A percentile compares a stretch with the other conserved stretches of the same genome.
Conservation (phyloP, 2,888 invertebrate species). For the Callimorpha dominula region DNA sequence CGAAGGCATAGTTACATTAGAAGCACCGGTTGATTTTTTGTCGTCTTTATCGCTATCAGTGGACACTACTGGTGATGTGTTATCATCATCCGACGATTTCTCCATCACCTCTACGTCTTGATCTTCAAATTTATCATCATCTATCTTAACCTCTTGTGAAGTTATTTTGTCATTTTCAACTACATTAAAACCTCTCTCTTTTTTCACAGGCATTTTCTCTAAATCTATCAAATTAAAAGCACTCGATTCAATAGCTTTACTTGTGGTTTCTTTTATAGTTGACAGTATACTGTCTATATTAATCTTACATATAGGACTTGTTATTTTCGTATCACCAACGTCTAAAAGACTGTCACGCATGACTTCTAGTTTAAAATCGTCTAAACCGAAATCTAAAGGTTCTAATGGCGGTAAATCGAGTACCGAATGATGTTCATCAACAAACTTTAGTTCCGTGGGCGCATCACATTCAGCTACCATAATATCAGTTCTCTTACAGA, state of each 20-base stretch:
- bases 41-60: conserved; percentile 87
- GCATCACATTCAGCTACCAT: conserved; percentile 82
- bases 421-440: conserved; percentile 80
- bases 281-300: conserved; percentile 80
- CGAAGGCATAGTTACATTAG: conserved; percentile 69
- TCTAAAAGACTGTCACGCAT: conserved; percentile 82
- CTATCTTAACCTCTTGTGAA: conserved; percentile 74
- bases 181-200: conserved; percentile 77
- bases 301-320: conserved; percentile 81
- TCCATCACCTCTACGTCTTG: conserved; percentile 76
- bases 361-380: conserved; percentile 79
- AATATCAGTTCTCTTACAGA: conserved; percentile 82
- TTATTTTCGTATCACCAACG: conserved; percentile 66
- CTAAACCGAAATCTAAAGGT: conserved; percentile 76
- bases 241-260: conserved; percentile 71
- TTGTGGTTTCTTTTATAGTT: conserved; percentile 76
- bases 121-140: conserved; percentile 70
- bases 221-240: conserved; percentile 80
- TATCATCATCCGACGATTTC: conserved; percentile 87
- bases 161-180: conserved; percentile 78
- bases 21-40: conserved; percentile 73
- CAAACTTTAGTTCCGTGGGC: conserved; percentile 78
- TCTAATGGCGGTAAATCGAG: conserved; percentile 77
- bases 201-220: conserved; percentile 74
- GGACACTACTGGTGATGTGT: conserved; percentile 81